Base-by-base conservation (phyloP, 1,140 invertebrate genomes). In the Lysiphlebus fabarum region DNA sequence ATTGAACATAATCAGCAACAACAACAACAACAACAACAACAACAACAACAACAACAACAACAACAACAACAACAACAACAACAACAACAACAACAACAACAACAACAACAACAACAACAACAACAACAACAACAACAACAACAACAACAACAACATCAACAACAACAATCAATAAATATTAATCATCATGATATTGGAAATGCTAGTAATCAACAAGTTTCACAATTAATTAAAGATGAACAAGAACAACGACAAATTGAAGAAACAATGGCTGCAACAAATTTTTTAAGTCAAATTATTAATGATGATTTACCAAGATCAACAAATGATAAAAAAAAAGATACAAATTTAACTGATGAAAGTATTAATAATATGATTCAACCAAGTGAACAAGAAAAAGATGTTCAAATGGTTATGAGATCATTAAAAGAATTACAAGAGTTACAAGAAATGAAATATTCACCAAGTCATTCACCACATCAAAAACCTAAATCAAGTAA, bases 281-380 rank as follows among this genome's bases (percentile, higher is more conserved):
- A 72, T 65, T 65, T 75, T 69, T 58, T 84, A 67, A 78, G 80
- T 79, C 76, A 79, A 71, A 67, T 81, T 64, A 73, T 84, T 63
- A 77, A 81, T 12, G 75, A 78, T 6, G 72, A 74, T 56, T 62
- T 58, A 4, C 53, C 11, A 33, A 54, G 34, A 65, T 59, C 26
- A 50, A 56, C 17, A 45, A 65, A 59, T 26, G 64, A 68, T 5
- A 72, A 70, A 54, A 56, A 67, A 12, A 71, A 72, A 58, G 68
- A 72, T 57, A 1, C 63, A 66, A 7, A 58, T 57, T 58, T 6
- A 55, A 45, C 58, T 6, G 72, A 72, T 26, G 71, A 71, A 10
- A 44, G 37, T 36, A 51, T 66, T 45, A 42, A 36, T 7, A 66
- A 45, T 2, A 45, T 64, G 6, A 53, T 71, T 38, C 70, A 69